Evolutionary conservation across 2,888 invertebrate genomes (phyloP).

Genomic region (Tanaodytes sp.): DNA sequence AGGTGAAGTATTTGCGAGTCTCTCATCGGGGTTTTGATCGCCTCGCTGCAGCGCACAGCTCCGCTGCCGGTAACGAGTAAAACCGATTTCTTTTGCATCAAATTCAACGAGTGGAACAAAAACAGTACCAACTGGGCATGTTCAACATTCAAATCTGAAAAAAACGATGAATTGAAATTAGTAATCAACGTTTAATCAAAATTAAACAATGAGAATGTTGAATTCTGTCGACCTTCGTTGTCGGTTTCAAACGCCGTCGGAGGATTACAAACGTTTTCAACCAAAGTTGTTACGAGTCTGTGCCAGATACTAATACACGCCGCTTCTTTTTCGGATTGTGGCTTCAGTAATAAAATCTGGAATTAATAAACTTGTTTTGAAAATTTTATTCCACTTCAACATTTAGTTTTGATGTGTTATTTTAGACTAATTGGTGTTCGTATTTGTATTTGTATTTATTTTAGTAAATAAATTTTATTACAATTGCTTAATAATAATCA

Average conservation of each 20-base stretch:
- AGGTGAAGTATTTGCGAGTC: conserved; percentile 85
- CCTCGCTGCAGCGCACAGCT: conserved; percentile 80
- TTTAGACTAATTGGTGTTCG: too few relatives aligned
- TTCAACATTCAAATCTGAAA: conserved; percentile 92
- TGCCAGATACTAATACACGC: conserved; percentile 94
- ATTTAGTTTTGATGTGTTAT: too few relatives aligned
- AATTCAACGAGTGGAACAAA: conserved; percentile 92
- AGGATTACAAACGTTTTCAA: conserved; percentile 85
- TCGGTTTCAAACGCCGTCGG: conserved; percentile 80
- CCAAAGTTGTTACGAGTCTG: conserved; percentile 88
- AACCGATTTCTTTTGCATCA: conserved; percentile 97
- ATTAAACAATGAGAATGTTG: too few relatives aligned
- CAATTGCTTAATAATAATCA: not conserved
- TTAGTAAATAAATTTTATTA: not conserved
- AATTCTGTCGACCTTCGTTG: conserved; percentile 80
- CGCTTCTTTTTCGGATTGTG: conserved; percentile 89
- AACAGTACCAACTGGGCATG: conserved; percentile 94
- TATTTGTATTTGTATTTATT: not conserved
- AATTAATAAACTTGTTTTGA: too few relatives aligned
- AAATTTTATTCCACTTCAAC: too few relatives aligned
- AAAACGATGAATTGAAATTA: too few relatives aligned
- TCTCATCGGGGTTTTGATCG: conserved; percentile 76
- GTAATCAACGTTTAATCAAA: too few relatives aligned
- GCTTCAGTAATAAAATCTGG: conserved; percentile 83
- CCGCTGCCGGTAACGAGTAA: conserved; percentile 87